Base-by-base conservation (phyloP, 1,140 invertebrate genomes). In the Adoxophyes honmai region DNA sequence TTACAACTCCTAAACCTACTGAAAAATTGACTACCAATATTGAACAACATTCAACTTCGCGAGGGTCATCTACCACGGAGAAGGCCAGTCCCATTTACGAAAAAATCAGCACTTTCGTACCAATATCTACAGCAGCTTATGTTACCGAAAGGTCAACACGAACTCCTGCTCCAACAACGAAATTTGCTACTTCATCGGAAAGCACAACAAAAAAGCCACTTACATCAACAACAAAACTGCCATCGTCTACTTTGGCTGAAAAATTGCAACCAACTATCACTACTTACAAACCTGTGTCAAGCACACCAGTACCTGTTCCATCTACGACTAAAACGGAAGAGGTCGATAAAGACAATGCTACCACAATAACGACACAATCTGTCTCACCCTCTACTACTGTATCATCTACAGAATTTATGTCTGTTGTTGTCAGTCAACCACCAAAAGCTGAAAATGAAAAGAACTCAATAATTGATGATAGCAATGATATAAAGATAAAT, bases 321-420 rank as follows among this genome's bases (percentile, higher is more conserved):
- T 62, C 60, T 37, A 63, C 62, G 42, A 54, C 51, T 35, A 64
- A 68, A 54, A 68, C 65, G 9, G 59, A 73, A 52, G 62, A 77
- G 28, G 52, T 58, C 38, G 76, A 87, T 48, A 82, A 75, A 66
- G 60, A 67, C 11, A 86, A 83, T 67, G 54, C 67, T 0, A 89
- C 81, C 21, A 88, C 81, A 4, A 69, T 85, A 34, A 86, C 82
- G 13, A 88, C 83, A 34, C 83, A 88, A 67, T 86, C 86, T 13
- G 71, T 88, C 11, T 86, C 77, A 18, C 77, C 79, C 5, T 86
- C 79, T 5, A 82, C 74, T 13, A 70, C 75, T 9, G 55, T 70
- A 4, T 78, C 80, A 11, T 77, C 78, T n/a, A 88, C 79, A 10
- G 76, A 83, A 70, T 59, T 75, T 39, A 57, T 68, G 33, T 60